Base-by-base conservation (phyloP, 1,140 invertebrate species). In the Diachasma alloeum region DNA sequence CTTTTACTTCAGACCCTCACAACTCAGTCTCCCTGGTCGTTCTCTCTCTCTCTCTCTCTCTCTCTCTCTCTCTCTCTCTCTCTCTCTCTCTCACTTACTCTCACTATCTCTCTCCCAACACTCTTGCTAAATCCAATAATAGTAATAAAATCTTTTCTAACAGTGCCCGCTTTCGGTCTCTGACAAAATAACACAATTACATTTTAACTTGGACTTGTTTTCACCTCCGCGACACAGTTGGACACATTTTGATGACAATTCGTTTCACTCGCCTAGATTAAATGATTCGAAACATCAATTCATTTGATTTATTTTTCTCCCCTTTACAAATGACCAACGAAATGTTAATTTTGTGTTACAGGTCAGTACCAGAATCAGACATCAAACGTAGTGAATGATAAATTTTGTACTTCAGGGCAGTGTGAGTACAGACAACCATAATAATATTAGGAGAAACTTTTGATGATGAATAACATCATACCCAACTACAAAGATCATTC, bases 291-390 rank as follows among this genome's bases (percentile, higher is more conserved):
- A 42, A 24, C 53, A 19, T 22, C 24, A 22, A 22, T 59, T 59
- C 17, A 59, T 59, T 59, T 10, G n/a, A 19, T 17, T 59, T 59
- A 10, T 59, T 11, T 6, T 22, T 31, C 31, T 31, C 31, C 0
- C 26, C 13, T 31, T 68, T 0, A 19, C 17, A 66, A 63, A 42
- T 68, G 11, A 8, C 13, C 44, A 44, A 68, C 26, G 31, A 24
- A 37, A n/a, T 74, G 66, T 74, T 46, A 19, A n/a, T 46, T 74
- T 74, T 74, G 4, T 74, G 59, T 74, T 74, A 26, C 73, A 74
- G 73, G 73, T 74, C 56, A 42, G 72, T 74, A 48, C 26, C 63
- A 42, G 17, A 74, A 24, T 63, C 24, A 63, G 59, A 63, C 56
- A 63, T 63, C 59, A 63, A 63, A 42, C 68, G 36, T 42, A 8